phyloP scores from a whole-genome alignment of 2,888 invertebrate genomes.

The Imbricaverruca yamaguchii region DNA sequence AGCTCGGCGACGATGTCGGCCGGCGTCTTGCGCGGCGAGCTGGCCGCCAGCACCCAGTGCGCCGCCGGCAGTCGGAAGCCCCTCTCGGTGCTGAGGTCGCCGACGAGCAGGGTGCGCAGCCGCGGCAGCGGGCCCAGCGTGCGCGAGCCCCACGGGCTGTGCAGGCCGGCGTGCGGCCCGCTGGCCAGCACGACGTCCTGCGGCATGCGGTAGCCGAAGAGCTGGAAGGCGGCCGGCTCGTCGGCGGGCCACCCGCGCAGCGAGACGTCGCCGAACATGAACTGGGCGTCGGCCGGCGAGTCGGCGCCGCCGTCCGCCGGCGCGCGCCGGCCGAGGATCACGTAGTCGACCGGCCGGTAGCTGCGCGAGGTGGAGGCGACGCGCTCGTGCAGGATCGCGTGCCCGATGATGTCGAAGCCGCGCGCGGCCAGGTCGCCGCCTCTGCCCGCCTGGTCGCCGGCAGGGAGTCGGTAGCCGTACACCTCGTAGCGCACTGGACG shows the following conservation, averaged over 20 bases:
- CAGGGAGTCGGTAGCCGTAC: neutral
- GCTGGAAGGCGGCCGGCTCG: neutral
- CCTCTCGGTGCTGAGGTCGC: neutral
- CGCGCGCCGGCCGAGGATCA: neutral
- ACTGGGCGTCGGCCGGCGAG: neutral
- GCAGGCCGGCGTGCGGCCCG: neutral
- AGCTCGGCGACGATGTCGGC: neutral
- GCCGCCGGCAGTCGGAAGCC: neutral
- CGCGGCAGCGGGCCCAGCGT: neutral
- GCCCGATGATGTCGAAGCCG: neutral
- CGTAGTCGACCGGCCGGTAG: slow-evolving; percentile 3
- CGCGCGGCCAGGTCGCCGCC: neutral
- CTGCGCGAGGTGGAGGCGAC: neutral
- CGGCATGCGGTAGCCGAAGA: neutral
- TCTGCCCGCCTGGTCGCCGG: neutral
- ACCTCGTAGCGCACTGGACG: neutral
- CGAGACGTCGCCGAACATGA: neutral
- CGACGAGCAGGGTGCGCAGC: neutral
- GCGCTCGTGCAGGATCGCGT: neutral
- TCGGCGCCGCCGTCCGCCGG: neutral
- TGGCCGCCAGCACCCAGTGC: neutral
- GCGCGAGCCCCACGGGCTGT: slow-evolving; percentile 1
- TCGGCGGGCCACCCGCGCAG: neutral
- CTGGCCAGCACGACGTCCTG: neutral
- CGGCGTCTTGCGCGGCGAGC: neutral